A percentile compares a stretch with the other conserved stretches of the same genome.
Conservation (phyloP, 2,113 vertebrate species). For the Leuciscus idus region DNA sequence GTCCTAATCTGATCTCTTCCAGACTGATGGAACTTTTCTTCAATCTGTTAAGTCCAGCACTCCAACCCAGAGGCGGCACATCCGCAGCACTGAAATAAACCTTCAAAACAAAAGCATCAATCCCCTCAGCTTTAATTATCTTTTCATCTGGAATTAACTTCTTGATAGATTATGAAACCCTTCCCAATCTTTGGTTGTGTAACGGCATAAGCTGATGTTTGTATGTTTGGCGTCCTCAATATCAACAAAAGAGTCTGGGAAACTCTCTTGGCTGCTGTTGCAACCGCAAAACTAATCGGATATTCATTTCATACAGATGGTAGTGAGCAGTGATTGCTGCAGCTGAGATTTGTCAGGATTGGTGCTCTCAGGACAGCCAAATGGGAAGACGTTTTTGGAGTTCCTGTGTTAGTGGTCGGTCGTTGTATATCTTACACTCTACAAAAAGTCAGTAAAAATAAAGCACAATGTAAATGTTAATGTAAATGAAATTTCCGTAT, state of each 20-base stretch:
- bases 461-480: neutral
- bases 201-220: slow-evolving; percentile 60
- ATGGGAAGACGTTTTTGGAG: neutral
- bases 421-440: neutral
- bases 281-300: slow-evolving; percentile 47
- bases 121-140: slow-evolving; percentile 47
- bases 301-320: slow-evolving; percentile 43
- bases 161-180: slow-evolving; percentile 55
- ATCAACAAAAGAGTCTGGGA: slow-evolving; percentile 44
- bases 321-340: slow-evolving; percentile 10
- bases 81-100: neutral
- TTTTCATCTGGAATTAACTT: slow-evolving; percentile 53
- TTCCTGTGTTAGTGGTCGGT: neutral
- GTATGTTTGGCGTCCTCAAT: slow-evolving; percentile 54
- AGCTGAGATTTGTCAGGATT: neutral
- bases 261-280: slow-evolving; percentile 26
- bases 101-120: slow-evolving; percentile 32
- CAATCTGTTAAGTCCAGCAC: slow-evolving; percentile 29
- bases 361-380: neutral
- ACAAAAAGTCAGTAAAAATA: neutral
- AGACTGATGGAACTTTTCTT: slow-evolving; percentile 30
- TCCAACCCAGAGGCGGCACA: neutral
- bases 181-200: slow-evolving; percentile 55
- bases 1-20: slow-evolving; percentile 49
- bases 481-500: neutral